Conservation (phyloP, 2,797 vertebrate genomes). For the Eurystomus glaucurus region DNA sequence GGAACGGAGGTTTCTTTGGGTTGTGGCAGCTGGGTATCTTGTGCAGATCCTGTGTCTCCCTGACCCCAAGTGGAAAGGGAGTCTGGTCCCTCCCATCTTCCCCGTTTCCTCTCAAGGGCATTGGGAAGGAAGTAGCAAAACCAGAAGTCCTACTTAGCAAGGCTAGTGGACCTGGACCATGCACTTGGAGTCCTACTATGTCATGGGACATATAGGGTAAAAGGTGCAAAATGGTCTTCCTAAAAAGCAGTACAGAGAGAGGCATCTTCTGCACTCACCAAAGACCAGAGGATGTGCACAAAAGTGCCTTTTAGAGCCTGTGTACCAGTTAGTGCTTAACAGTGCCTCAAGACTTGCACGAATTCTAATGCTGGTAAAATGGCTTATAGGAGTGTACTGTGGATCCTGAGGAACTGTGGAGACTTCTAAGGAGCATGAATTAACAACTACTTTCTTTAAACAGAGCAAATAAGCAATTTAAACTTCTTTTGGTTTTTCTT, state of each 20-base stretch:
- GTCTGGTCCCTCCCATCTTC: neutral
- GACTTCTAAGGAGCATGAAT: neutral
- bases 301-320: neutral
- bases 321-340: neutral
- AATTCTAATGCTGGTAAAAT: neutral
- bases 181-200: accelerated
- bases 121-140: neutral
- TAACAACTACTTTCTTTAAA: neutral
- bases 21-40: neutral
- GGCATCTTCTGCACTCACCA: neutral
- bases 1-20: neutral
- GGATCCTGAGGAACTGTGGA: neutral
- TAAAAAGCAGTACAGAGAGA: neutral
- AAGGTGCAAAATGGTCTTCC: neutral
- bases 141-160: neutral
- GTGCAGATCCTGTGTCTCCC: neutral
- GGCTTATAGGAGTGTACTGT: neutral
- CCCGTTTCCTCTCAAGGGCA: neutral
- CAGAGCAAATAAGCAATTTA: neutral
- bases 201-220: accelerated
- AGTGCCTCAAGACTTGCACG: neutral
- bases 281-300: neutral
- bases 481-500: neutral
- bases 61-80: neutral
- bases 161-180: accelerated